phyloP scores from a whole-genome alignment of 2,888 invertebrate genomes.

The Xestia rhomboidea region DNA sequence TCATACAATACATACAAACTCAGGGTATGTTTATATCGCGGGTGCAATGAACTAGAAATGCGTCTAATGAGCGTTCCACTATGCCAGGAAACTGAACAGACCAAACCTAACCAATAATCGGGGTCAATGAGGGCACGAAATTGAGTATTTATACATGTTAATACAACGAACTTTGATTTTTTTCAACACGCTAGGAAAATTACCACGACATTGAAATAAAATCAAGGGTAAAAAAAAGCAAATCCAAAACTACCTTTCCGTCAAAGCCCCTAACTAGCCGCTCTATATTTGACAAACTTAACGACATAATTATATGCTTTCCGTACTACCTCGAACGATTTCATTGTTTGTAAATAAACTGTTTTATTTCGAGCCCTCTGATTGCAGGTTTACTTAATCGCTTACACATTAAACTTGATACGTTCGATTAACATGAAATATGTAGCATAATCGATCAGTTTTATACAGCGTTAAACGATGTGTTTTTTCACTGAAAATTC shows the following conservation, averaged over 20 bases:
- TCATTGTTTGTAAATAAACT: conserved; percentile 48
- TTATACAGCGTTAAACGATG: conserved; percentile 38
- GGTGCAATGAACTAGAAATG: conserved; percentile 35
- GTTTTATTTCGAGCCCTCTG: conserved; percentile 26
- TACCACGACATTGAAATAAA: conserved; percentile 24
- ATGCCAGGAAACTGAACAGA: neutral
- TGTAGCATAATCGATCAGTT: conserved; percentile 48
- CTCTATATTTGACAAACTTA: conserved; percentile 36
- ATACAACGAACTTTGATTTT: conserved; percentile 3
- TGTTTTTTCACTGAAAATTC: conserved; percentile 21
- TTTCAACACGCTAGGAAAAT: conserved; percentile 15
- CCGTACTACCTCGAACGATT: conserved; percentile 7
- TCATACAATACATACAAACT: neutral
- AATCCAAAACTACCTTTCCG: conserved; percentile 5
- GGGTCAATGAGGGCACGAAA: neutral
- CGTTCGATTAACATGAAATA: conserved; percentile 50
- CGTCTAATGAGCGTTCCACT: conserved; percentile 8
- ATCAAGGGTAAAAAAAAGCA: conserved; percentile 30
- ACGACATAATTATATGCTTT: conserved; percentile 50
- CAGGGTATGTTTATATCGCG: conserved; percentile 7
- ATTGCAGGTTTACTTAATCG: conserved; percentile 41
- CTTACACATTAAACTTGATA: conserved; percentile 51
- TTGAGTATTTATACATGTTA: conserved; percentile 25
- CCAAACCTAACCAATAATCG: conserved; percentile 19
- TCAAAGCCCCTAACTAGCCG: conserved; percentile 15